Percentiles rank a stretch among this genome's conserved stretches.
Evolutionary conservation across 2,113 vertebrate species (phyloP).

Genomic region (Peromyscus leucopus): DNA sequence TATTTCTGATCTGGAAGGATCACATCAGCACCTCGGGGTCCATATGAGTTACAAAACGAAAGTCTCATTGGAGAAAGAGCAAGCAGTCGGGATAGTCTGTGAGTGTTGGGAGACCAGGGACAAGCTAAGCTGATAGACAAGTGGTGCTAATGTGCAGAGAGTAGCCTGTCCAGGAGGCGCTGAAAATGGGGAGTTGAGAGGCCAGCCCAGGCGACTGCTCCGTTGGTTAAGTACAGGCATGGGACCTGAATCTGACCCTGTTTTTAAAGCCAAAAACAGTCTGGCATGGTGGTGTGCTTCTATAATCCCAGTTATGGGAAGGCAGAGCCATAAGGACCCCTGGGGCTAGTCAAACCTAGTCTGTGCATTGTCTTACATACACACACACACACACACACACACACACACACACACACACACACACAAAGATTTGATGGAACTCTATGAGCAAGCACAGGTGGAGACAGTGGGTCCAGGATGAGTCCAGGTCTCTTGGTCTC

Average conservation of each 20-base stretch:
- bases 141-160: not conserved
- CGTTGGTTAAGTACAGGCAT: not conserved
- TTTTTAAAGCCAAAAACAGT: too few species aligned
- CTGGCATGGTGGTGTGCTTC: not conserved
- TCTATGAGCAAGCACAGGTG: not conserved
- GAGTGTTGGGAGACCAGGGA: not conserved
- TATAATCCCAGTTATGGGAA: not conserved
- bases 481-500: not conserved
- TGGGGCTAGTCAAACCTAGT: not conserved
- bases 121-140: not conserved
- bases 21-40: not conserved
- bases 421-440: not conserved
- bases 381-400: not conserved
- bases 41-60: not conserved
- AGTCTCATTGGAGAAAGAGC: not conserved
- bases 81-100: not conserved
- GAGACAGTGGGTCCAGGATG: not conserved
- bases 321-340: too few species aligned
- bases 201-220: not conserved
- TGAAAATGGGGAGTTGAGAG: not conserved
- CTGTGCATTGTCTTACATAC: too few species aligned
- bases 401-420: not conserved
- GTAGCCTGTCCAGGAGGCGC: not conserved
- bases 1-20: slow-evolving; percentile 25
- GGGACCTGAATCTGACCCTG: not conserved